phyloP scores from a whole-genome alignment of 2,888 invertebrate genomes.

The Trissolcus brochymenae region DNA sequence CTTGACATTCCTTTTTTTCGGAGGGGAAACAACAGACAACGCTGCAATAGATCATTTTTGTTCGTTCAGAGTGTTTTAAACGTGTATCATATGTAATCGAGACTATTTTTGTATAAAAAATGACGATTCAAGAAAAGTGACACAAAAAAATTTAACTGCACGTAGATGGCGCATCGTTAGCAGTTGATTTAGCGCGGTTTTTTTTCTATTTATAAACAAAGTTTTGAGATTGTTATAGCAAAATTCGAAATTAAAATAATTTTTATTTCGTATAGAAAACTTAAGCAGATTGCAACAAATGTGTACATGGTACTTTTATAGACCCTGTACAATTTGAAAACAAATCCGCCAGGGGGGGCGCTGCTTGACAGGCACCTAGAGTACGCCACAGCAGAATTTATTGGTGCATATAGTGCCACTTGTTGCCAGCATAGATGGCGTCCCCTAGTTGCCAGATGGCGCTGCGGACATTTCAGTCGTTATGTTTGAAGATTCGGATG shows the following conservation, averaged over 20 bases:
- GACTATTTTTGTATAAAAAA: slow-evolving; percentile 69
- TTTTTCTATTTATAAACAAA: slow-evolving; percentile 36
- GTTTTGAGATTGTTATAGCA: too few species aligned
- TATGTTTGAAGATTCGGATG: slow-evolving; percentile 54
- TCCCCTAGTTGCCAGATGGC: too few species aligned
- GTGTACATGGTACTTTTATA: slow-evolving; percentile 51
- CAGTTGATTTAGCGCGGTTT: slow-evolving; percentile 32
- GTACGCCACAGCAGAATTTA: too few species aligned
- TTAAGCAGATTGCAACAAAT: not conserved
- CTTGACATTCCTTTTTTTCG: slow-evolving; percentile 47
- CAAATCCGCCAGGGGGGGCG: not conserved
- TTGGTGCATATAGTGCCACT: not conserved
- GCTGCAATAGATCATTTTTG: slow-evolving; percentile 60
- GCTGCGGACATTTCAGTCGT: slow-evolving; percentile 14
- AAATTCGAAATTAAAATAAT: too few species aligned
- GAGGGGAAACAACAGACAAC: slow-evolving; percentile 1
- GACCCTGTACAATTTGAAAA: slow-evolving; percentile 44
- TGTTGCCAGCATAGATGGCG: slow-evolving; percentile 9
- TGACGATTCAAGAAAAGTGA: slow-evolving; percentile 17
- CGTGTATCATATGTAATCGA: slow-evolving; percentile 71
- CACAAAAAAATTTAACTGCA: slow-evolving; percentile 15
- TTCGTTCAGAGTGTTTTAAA: slow-evolving; percentile 65
- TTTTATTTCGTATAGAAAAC: not conserved
- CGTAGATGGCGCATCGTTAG: slow-evolving; percentile 32
- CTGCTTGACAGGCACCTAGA: not conserved